A percentile compares a stretch with the other conserved stretches of the same genome.
phyloP scores from a whole-genome alignment of 2,113 vertebrate genomes.

The Callithrix jacchus region DNA sequence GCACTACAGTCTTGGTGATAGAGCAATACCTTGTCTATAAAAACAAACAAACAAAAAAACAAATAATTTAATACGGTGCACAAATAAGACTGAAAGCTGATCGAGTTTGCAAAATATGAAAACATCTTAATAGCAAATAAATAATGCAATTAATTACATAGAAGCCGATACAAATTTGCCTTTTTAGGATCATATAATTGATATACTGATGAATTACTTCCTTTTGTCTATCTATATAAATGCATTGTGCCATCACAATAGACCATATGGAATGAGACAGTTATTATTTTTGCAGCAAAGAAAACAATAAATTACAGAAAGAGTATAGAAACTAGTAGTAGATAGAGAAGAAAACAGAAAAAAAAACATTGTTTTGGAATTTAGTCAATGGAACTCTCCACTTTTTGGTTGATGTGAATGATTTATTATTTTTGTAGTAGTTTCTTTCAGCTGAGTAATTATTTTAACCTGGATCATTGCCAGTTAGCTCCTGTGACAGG shows the following conservation, averaged over 20 bases:
- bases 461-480: background rate
- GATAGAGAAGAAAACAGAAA: background rate
- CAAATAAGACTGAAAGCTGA: conserved; percentile 15
- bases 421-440: background rate
- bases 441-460: background rate
- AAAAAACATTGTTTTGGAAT: background rate
- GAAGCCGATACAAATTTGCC: background rate
- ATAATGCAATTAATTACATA: background rate
- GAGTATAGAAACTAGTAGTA: background rate
- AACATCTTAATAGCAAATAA: background rate
- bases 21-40: too few relatives aligned
- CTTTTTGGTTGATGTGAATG: background rate
- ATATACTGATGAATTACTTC: background rate
- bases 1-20: too few relatives aligned
- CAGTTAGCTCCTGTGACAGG: background rate
- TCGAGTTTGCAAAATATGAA: conserved; percentile 6
- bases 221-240: background rate
- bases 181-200: background rate
- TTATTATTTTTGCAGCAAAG: background rate
- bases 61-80: background rate
- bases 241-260: background rate
- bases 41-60: background rate
- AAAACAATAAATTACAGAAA: background rate
- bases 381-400: background rate
- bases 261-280: background rate